Evolutionary conservation across 2,797 vertebrate genomes (phyloP).

Genomic region (Myripristis jacobus): DNA sequence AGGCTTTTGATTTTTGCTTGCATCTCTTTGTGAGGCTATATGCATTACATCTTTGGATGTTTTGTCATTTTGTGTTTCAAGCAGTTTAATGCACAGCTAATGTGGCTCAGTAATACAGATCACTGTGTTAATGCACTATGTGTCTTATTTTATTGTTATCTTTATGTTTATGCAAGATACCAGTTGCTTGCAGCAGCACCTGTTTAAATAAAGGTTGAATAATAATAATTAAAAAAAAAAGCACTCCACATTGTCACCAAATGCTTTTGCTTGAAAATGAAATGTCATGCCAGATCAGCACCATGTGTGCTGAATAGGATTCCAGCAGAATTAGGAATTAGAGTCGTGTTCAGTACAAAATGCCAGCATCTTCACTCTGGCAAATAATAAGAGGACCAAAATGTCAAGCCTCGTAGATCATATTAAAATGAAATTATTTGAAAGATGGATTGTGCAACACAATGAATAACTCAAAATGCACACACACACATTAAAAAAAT

Average conservation of each 20-base stretch:
- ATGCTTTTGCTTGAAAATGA: slow-evolving; percentile 31
- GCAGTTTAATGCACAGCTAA: not conserved
- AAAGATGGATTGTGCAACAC: slow-evolving; percentile 3
- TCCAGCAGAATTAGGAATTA: slow-evolving; percentile 33
- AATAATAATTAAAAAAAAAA: slow-evolving; percentile 25
- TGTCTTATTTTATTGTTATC: not conserved
- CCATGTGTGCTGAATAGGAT: slow-evolving; percentile 16
- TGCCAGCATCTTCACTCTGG: slow-evolving; percentile 37
- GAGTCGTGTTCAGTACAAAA: slow-evolving; percentile 46
- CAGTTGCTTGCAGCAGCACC: not conserved
- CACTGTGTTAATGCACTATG: not conserved
- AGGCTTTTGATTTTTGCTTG: not conserved
- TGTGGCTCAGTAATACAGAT: not conserved
- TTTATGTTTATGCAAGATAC: slow-evolving; percentile 1
- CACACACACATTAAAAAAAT: too few species aligned
- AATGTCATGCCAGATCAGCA: slow-evolving; percentile 46
- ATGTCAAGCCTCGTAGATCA: slow-evolving; percentile 26
- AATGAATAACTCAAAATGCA: not conserved
- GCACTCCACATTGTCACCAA: slow-evolving; percentile 8
- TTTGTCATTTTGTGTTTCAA: too few species aligned
- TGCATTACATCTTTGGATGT: not conserved
- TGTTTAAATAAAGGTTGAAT: slow-evolving; percentile 47
- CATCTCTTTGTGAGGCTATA: not conserved
- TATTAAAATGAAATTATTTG: slow-evolving; percentile 20
- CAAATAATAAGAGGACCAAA: slow-evolving; percentile 34